Conservation (phyloP, 1,140 invertebrate genomes). For the Dendrolimus kikuchii region DNA sequence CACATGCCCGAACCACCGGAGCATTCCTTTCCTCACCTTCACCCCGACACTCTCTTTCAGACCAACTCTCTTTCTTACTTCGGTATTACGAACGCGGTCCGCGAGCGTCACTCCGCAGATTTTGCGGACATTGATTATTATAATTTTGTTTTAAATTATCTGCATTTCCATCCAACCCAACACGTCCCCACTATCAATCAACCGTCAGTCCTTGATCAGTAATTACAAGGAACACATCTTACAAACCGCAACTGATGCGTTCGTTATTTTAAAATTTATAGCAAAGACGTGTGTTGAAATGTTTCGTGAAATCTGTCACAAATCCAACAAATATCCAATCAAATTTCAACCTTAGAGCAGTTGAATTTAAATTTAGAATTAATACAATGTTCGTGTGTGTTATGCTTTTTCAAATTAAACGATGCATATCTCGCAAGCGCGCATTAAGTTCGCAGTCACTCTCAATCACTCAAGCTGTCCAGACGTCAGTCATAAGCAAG, state of each 20-base stretch:
- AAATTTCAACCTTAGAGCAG: slow-evolving; percentile 20
- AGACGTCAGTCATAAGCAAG: slow-evolving; percentile 70
- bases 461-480: slow-evolving; percentile 71
- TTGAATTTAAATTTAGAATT: no score
- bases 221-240: slow-evolving; percentile 16
- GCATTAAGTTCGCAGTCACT: slow-evolving; percentile 69
- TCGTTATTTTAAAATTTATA: slow-evolving; percentile 19
- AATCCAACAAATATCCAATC: slow-evolving; percentile 10
- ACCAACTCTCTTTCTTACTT: no score
- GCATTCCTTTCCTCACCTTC: no score
- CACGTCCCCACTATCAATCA: slow-evolving; percentile 18
- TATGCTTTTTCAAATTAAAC: slow-evolving; percentile 20
- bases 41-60: no score
- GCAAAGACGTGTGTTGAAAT: slow-evolving; percentile 43
- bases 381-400: no score
- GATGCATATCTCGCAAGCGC: slow-evolving; percentile 45
- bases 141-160: neutral
- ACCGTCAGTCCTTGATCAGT: slow-evolving; percentile 15
- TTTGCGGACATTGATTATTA: no score
- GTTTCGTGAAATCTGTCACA: slow-evolving; percentile 10
- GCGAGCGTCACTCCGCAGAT: no score
- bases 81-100: no score
- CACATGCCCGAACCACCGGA: no score
- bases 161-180: no score
- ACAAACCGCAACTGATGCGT: slow-evolving; percentile 18